phyloP scores from a whole-genome alignment of 2,797 vertebrate genomes.

The Darevskia mixta region DNA sequence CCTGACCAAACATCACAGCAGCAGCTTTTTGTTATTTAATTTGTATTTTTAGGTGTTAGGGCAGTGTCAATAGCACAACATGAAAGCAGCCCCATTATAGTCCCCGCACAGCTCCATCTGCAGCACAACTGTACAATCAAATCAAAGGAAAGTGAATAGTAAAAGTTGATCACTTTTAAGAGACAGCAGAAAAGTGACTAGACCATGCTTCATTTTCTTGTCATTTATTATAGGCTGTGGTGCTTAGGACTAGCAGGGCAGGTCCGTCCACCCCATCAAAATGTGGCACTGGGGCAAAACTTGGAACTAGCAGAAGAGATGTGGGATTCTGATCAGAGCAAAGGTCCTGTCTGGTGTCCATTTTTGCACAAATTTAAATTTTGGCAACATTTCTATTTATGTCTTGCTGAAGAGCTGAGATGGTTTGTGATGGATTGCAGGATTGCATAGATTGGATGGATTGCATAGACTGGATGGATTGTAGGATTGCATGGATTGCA shows the following conservation, averaged over 20 bases:
- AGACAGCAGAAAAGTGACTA: neutral
- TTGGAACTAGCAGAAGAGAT: neutral
- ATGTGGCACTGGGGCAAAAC: too few species aligned
- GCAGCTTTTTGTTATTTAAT: conserved; percentile 54
- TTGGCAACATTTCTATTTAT: neutral
- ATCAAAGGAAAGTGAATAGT: conserved; percentile 31
- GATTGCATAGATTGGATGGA: neutral
- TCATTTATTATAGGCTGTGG: neutral
- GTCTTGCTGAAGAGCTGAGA: neutral
- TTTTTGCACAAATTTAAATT: neutral
- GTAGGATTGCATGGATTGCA: neutral
- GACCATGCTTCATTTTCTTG: rapidly evolving
- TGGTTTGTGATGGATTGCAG: neutral
- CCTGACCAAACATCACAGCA: conserved; percentile 11
- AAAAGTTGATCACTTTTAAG: conserved; percentile 3
- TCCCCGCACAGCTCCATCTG: conserved; percentile 42
- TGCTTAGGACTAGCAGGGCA: too few species aligned
- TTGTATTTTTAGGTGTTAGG: conserved; percentile 44
- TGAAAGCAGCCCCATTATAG: conserved; percentile 50
- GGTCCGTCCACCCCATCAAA: too few species aligned
- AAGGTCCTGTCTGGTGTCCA: neutral
- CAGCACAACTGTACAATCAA: conserved; percentile 50
- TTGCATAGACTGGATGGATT: neutral
- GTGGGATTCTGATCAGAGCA: neutral
- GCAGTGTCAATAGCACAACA: conserved; percentile 2